Evolutionary conservation across 2,797 vertebrate species (phyloP).

Genomic region (Chrosomus eos): DNA sequence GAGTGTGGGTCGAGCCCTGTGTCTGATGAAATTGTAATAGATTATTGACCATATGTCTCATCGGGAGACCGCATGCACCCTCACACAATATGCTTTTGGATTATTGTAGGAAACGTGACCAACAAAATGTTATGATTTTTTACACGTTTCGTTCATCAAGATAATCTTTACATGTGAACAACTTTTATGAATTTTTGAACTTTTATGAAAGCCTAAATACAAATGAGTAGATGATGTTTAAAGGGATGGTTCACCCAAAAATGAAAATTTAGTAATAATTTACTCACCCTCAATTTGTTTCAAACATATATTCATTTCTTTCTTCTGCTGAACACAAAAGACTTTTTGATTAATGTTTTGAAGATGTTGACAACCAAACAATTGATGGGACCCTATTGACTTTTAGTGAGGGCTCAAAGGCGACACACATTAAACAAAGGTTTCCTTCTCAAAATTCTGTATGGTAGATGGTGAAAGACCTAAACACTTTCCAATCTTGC

Average conservation of each 20-base stretch:
- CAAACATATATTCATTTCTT: not conserved
- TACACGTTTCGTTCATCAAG: not conserved
- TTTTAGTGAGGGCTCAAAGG: not conserved
- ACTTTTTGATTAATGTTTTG: too few species aligned
- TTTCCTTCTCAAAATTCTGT: not conserved
- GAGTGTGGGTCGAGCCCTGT: conserved; percentile 13
- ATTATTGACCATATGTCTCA: conserved; percentile 56
- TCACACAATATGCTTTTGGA: conserved; percentile 6
- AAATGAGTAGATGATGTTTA: not conserved
- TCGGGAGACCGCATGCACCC: conserved; percentile 16
- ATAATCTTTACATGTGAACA: not conserved
- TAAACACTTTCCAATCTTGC: not conserved
- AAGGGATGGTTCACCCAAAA: not conserved
- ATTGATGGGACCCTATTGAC: not conserved
- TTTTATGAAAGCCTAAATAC: not conserved
- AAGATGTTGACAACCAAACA: not conserved
- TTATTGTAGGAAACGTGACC: too few species aligned
- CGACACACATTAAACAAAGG: not conserved
- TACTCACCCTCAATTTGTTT: not conserved
- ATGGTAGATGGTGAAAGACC: not conserved
- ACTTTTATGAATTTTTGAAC: not conserved
- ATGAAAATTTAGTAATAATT: fast-evolving
- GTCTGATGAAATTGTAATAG: conserved; percentile 25
- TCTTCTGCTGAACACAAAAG: not conserved
- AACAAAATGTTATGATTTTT: not conserved